These are phyloP conservation scores for Acipenser oxyrinchus DNA, from an alignment of 2,797 vertebrate species.

Conservation along the genomic window DNA sequence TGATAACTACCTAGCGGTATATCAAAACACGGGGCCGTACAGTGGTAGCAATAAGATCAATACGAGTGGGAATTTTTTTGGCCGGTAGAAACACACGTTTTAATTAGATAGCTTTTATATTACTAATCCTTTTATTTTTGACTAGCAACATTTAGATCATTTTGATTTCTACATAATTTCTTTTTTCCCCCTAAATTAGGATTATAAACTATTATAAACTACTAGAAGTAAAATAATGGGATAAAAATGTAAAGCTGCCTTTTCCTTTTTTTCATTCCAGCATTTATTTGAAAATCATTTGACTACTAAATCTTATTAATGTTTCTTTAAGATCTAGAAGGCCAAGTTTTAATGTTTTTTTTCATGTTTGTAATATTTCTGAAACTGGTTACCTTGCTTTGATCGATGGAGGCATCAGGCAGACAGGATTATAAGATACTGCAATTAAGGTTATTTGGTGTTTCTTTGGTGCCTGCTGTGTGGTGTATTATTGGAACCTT, in stretches of 20 bases:
- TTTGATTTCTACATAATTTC: too few species aligned
- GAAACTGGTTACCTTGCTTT: conserved; percentile 24
- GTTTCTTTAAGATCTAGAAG: too few species aligned
- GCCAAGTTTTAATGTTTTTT: background rate
- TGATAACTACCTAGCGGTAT: conserved; percentile 56
- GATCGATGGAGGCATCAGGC: conserved; percentile 26
- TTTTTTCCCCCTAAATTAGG: background rate
- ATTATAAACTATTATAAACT: conserved; percentile 19
- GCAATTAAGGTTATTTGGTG: conserved; percentile 22
- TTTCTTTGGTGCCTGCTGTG: conserved; percentile 20
- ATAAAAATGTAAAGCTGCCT: too few species aligned
- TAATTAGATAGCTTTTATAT: too few species aligned
- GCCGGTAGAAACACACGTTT: too few species aligned
- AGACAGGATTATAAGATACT: conserved; percentile 20
- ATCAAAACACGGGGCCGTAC: conserved; percentile 46
- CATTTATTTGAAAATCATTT: too few species aligned
- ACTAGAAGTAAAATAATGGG: too few species aligned
- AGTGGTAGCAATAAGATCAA: conserved; percentile 33
- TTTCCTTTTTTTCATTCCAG: too few species aligned
- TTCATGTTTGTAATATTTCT: conserved; percentile 7
- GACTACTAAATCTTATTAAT: too few species aligned
- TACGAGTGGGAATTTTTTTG: conserved; percentile 25
- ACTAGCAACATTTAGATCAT: too few species aligned
- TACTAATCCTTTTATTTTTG: too few species aligned
- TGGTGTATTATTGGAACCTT: conserved; percentile 32